Conservation (phyloP, 2,797 vertebrate species). For the Euphonia xanthogaster region DNA sequence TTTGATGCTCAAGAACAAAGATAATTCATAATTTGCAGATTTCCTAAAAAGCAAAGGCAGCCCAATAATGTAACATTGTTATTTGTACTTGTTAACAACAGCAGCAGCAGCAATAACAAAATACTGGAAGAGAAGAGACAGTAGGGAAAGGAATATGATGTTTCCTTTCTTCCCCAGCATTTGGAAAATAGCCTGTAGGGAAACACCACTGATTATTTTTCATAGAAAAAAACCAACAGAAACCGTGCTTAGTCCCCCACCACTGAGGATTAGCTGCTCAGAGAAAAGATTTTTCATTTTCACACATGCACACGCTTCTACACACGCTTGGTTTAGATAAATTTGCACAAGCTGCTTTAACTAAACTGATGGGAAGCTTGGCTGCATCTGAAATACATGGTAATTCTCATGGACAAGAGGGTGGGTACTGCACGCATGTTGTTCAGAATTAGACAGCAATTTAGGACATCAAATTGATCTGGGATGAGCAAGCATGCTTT, state of each 20-base stretch:
- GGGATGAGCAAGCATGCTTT: constrained; percentile 9
- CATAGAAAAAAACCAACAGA: constrained; percentile 43
- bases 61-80: constrained; percentile 34
- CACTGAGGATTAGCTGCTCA: constrained; percentile 37
- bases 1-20: background rate
- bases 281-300: constrained; percentile 62
- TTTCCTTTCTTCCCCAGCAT: constrained; percentile 57
- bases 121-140: constrained; percentile 23
- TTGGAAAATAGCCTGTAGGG: constrained; percentile 67
- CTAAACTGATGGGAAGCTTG: constrained; percentile 53
- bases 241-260: constrained; percentile 40
- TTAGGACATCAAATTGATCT: constrained; percentile 4
- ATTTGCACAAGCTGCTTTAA: constrained; percentile 59
- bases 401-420: constrained; percentile 45
- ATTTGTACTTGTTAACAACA: constrained; percentile 54
- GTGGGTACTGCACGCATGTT: constrained; percentile 20
- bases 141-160: constrained; percentile 48
- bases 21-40: constrained; percentile 18
- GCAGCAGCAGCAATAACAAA: constrained; percentile 26
- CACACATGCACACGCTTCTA: constrained; percentile 50
- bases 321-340: constrained; percentile 51
- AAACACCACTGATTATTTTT: constrained; percentile 70
- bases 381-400: constrained; percentile 56
- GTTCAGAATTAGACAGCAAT: constrained; percentile 46
- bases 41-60: constrained; percentile 49